These are phyloP conservation scores for Caenorhabditis macrosperma DNA, from an alignment of 2,888 invertebrate species.

Conservation along the genomic window DNA sequence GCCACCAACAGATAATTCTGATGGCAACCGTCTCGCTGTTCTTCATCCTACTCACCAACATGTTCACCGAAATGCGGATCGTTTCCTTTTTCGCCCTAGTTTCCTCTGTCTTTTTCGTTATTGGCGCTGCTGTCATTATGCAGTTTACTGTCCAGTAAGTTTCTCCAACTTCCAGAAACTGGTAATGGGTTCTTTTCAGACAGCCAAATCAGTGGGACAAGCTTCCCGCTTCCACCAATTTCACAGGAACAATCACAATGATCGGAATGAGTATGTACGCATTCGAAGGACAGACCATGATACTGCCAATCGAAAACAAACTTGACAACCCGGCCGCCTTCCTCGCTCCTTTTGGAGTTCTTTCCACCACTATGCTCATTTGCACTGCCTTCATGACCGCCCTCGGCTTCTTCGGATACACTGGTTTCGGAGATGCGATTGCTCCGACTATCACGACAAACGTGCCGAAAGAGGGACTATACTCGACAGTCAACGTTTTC, in stretches of 20 bases:
- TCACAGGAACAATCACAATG: conserved; percentile 77
- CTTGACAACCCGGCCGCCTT: conserved; percentile 78
- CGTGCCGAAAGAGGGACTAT: conserved; percentile 78
- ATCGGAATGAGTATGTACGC: conserved; percentile 80
- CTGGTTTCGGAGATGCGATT: conserved; percentile 76
- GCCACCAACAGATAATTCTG: conserved; percentile 73
- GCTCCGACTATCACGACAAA: conserved; percentile 79
- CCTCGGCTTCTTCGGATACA: conserved; percentile 80
- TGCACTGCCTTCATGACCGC: conserved; percentile 77
- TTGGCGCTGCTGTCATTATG: conserved; percentile 79
- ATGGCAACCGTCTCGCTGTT: conserved; percentile 77
- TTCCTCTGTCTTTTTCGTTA: conserved; percentile 80
- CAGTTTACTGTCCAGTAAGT: conserved; percentile 75
- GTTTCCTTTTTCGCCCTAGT: conserved; percentile 78
- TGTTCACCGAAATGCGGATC: conserved; percentile 77
- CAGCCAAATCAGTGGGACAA: conserved; percentile 76
- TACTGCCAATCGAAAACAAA: conserved; percentile 80
- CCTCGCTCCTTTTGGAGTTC: conserved; percentile 78
- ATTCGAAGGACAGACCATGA: conserved; percentile 80
- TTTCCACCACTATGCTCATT: conserved; percentile 80
- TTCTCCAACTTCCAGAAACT: neutral
- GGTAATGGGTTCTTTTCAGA: conserved; percentile 54
- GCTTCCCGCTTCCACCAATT: conserved; percentile 77
- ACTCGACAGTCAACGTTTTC: conserved; percentile 78
- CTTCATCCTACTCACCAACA: conserved; percentile 77